Evolutionary conservation across 2,113 vertebrate species (phyloP), one percentile per base, ranked within the genome.

Genomic region (Tichodroma muraria): DNA sequence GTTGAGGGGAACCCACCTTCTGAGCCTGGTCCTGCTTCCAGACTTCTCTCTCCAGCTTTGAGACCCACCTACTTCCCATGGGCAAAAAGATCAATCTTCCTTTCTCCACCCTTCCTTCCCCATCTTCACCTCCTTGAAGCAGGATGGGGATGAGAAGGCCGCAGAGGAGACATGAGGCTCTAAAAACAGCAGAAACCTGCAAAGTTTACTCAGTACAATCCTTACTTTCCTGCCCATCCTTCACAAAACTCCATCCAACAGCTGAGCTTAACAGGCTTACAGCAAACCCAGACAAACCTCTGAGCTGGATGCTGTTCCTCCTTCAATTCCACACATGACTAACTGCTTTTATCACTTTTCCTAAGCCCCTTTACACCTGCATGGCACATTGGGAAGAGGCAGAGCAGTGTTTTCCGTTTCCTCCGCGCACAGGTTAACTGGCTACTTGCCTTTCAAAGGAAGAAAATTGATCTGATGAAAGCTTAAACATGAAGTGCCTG

Each of bases 401-500:
- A 73, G 79, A 61, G 64, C 54, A 54, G 61, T 9, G 65, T 56
- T 85, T 68, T 22, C 92, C 52, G 38, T 68, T 63, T 89, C 71
- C 80, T 31, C 66, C 4, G 0, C 65, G 61, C 33, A 27, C 66
- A 75, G 56, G 59, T 88, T 89, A 93, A 91, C 89, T 21, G 3
- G 54, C 45, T 85, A 28, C 75, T 92, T 89, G 53, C 80, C 65
- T 61, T 91, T 94, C 75, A 90, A 72, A 89, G 52, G 28, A 63
- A 70, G 78, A 86, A 52, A 88, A 93, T 72, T 73, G 79, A 94
- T 85, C 82, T 88, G 80, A 81, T 80, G 89, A 91, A 92, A 94
- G 63, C 78, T 88, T 23, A 57, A 90, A 80, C 89, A 89, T 20
- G 42, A 82, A 77, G 50, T 5, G 24, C 68, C 84, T 94, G 94